Conservation (phyloP, 2,888 invertebrate genomes). For the Drosophila limbata region DNA sequence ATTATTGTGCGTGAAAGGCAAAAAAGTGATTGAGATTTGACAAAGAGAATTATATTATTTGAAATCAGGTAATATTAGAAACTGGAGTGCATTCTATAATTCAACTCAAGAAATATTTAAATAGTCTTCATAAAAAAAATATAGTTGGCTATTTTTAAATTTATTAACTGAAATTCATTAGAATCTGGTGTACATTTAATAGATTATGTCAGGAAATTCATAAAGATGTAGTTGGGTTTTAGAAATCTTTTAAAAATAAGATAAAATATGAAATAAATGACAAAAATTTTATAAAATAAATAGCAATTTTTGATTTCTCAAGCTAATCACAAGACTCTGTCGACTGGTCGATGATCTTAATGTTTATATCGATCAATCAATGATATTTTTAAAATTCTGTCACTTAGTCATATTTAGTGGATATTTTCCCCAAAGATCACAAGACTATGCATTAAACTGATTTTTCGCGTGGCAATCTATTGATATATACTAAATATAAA, state of each 20-base stretch:
- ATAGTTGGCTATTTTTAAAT: too few species aligned
- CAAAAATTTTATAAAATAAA: too few species aligned
- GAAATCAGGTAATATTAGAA: slow-evolving; percentile 24
- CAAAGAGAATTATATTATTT: slow-evolving; percentile 3
- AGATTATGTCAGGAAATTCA: too few species aligned
- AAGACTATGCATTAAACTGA: slow-evolving; percentile 53
- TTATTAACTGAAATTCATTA: too few species aligned
- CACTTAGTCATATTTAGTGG: slow-evolving; percentile 46
- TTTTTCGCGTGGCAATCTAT: slow-evolving; percentile 32
- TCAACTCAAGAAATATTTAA: too few species aligned
- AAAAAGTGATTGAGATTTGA: background rate
- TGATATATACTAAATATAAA: slow-evolving; percentile 6
- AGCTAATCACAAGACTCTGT: background rate
- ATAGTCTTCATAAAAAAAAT: too few species aligned
- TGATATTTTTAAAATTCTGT: background rate
- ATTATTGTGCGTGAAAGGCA: background rate
- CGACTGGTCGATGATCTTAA: too few species aligned
- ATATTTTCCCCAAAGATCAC: slow-evolving; percentile 48
- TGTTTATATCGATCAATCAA: slow-evolving; percentile 6
- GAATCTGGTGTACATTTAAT: too few species aligned
- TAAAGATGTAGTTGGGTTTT: too few species aligned
- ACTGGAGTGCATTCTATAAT: background rate
- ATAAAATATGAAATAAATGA: too few species aligned
- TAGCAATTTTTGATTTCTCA: too few species aligned
- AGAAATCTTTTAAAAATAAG: too few species aligned